Percentiles rank a stretch among this genome's conserved stretches.
These are phyloP conservation scores for Tipula vernalis DNA, from an alignment of 2,888 invertebrate genomes.

Conservation along the genomic window DNA sequence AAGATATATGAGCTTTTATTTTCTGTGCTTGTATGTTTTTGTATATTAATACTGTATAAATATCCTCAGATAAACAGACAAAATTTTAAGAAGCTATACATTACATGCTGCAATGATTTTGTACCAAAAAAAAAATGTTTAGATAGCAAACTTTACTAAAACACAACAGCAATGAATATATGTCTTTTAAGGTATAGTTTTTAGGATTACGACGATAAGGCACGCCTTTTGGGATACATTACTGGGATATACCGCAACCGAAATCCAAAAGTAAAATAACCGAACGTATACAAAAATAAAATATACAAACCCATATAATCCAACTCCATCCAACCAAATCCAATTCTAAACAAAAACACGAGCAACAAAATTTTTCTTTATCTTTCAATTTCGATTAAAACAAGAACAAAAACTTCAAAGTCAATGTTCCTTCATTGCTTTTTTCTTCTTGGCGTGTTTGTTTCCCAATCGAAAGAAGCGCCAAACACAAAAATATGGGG, in stretches of 20 bases:
- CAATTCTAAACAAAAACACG: neutral
- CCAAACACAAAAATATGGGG: neutral
- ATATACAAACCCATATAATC: neutral
- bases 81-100: neutral
- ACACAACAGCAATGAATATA: neutral
- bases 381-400: neutral
- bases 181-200: neutral
- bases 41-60: neutral
- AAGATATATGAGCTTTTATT: neutral
- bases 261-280: neutral
- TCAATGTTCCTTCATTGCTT: neutral
- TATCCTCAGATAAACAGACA: neutral
- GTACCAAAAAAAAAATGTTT: neutral
- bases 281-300: neutral
- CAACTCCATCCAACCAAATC: neutral
- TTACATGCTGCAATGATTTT: neutral
- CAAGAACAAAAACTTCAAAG: neutral
- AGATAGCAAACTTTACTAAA: neutral
- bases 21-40: neutral
- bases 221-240: neutral
- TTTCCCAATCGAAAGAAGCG: neutral
- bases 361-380: neutral
- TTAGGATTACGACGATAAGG: neutral
- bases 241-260: neutral
- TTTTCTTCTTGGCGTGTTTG: neutral